A percentile compares a stretch with the other conserved stretches of the same genome.
Evolutionary conservation across 2,888 invertebrate genomes (phyloP).

Genomic region (Andrena praecox): DNA sequence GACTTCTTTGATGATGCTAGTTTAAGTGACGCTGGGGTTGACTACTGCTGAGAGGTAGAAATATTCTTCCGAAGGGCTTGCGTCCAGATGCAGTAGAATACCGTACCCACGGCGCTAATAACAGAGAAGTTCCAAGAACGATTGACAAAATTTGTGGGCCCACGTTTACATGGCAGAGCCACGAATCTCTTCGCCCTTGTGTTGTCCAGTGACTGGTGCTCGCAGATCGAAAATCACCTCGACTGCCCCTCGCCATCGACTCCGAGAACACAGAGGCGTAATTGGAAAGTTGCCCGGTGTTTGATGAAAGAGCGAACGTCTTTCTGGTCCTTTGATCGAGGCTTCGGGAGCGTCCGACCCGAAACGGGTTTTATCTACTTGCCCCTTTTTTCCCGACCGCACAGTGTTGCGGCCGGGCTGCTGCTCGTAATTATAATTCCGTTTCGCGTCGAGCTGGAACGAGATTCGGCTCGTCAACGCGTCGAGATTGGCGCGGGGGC

Average conservation of each 20-base stretch:
- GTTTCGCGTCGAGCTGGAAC: not conserved
- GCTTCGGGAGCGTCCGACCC: constrained; percentile 36
- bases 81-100: too few relatives aligned
- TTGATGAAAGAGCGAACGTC: constrained; percentile 62
- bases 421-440: constrained; percentile 37
- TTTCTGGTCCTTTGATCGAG: constrained; percentile 58
- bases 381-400: constrained; percentile 4
- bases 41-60: too few relatives aligned
- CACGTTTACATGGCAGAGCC: too few relatives aligned
- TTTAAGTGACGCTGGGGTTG: too few relatives aligned
- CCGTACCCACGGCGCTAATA: too few relatives aligned
- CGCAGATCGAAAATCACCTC: constrained; percentile 35
- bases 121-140: too few relatives aligned
- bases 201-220: constrained; percentile 37
- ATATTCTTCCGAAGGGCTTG: too few relatives aligned
- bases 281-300: constrained; percentile 69
- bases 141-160: too few relatives aligned
- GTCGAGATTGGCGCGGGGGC: constrained; percentile 4
- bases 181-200: not conserved
- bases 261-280: constrained; percentile 47
- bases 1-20: too few relatives aligned
- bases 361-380: constrained; percentile 43
- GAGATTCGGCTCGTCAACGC: constrained; percentile 8
- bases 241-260: constrained; percentile 13
- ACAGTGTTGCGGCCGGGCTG: not conserved